Percentiles rank a stretch among this genome's conserved stretches.
Conservation (phyloP, 2,797 vertebrate species). For the Rhinichthys osculus region DNA sequence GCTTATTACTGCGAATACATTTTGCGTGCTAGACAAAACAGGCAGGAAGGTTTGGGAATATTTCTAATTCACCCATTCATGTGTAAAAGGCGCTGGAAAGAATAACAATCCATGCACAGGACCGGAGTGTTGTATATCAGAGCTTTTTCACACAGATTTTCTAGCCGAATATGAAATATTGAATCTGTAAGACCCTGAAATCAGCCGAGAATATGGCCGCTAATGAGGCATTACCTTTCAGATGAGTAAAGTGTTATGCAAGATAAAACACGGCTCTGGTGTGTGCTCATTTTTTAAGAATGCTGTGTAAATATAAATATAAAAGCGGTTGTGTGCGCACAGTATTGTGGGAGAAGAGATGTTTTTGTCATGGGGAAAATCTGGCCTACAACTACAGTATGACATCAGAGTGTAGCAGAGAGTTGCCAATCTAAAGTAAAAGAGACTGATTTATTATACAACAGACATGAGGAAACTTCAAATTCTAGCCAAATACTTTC, state of each 20-base stretch:
- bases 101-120: constrained; percentile 72
- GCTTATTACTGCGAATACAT: constrained; percentile 70
- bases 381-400: constrained; percentile 40
- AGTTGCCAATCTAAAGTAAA: constrained; percentile 72
- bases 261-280: constrained; percentile 68
- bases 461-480: constrained; percentile 81
- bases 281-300: constrained; percentile 59
- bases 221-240: constrained; percentile 74
- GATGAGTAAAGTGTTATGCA: constrained; percentile 67
- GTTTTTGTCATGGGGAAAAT: background rate
- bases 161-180: constrained; percentile 67
- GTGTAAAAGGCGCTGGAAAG: constrained; percentile 77
- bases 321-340: background rate
- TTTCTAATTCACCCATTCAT: constrained; percentile 81
- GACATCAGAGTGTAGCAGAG: constrained; percentile 22
- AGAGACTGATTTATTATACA: constrained; percentile 89
- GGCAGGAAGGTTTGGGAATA: constrained; percentile 69
- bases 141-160: constrained; percentile 67
- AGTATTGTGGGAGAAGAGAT: constrained; percentile 5
- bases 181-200: constrained; percentile 73
- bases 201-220: constrained; percentile 72
- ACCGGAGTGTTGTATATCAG: constrained; percentile 71
- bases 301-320: constrained; percentile 15
- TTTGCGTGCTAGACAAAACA: constrained; percentile 59
- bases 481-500: constrained; percentile 89